Conservation (phyloP, 2,113 vertebrate species). For the Paraplagusia blochii region DNA sequence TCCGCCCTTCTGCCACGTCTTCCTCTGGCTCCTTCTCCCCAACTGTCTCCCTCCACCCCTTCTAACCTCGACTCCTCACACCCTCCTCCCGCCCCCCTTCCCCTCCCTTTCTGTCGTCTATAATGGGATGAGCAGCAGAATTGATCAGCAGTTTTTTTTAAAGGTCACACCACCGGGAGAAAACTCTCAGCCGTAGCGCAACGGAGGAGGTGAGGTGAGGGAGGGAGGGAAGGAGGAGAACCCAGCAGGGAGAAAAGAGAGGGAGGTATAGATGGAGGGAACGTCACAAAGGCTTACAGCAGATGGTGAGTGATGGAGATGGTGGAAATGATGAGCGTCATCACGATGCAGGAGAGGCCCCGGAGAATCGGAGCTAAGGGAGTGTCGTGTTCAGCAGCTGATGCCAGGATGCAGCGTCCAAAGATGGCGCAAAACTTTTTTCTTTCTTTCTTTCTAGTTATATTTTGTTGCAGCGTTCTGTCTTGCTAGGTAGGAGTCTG, state of each 20-base stretch:
- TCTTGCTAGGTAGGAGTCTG: too few relatives aligned
- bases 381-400: too few relatives aligned
- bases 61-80: slow-evolving; percentile 38
- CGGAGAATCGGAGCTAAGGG: too few relatives aligned
- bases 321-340: slow-evolving; percentile 7
- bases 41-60: slow-evolving; percentile 11
- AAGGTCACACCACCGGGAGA: slow-evolving; percentile 58
- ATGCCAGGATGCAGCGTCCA: too few relatives aligned
- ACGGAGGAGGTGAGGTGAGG: slow-evolving; percentile 17
- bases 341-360: too few relatives aligned
- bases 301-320: slow-evolving; percentile 1
- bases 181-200: slow-evolving; percentile 52
- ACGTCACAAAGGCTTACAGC: too few relatives aligned
- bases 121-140: slow-evolving; percentile 62
- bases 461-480: too few relatives aligned
- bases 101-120: slow-evolving; percentile 19
- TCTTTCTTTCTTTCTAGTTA: too few relatives aligned
- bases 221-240: slow-evolving; percentile 18
- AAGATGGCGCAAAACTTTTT: too few relatives aligned
- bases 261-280: neutral
- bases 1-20: slow-evolving; percentile 2
- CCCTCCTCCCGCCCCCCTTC: neutral
- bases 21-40: slow-evolving; percentile 16
- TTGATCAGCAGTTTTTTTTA: slow-evolving; percentile 71
- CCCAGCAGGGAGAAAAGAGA: neutral